Conservation (phyloP, 2,113 vertebrate genomes). For the Gasterosteus aculeatus region DNA sequence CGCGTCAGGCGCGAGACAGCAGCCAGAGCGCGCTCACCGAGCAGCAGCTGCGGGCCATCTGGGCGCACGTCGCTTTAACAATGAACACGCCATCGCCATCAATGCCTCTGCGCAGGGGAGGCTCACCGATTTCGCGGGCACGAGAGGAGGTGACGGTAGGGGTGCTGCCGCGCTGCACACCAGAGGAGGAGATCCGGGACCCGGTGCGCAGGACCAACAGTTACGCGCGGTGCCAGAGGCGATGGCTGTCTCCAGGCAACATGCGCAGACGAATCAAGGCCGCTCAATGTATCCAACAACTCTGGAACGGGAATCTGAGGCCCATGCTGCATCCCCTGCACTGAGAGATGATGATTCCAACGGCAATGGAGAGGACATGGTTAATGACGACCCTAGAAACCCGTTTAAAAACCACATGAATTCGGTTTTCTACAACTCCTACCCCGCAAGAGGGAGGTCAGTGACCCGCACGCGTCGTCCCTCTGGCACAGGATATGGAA, state of each 20-base stretch:
- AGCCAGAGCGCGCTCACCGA: slow-evolving; percentile 20
- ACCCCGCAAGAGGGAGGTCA: slow-evolving; percentile 67
- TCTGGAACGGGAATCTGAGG: slow-evolving; percentile 23
- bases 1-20: slow-evolving; percentile 57
- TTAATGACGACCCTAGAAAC: slow-evolving; percentile 79
- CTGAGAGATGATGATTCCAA: slow-evolving; percentile 24
- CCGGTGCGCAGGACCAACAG: slow-evolving; percentile 31
- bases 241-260: slow-evolving; percentile 38
- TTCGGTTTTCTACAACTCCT: slow-evolving; percentile 79
- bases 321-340: background rate
- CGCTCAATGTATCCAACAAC: background rate
- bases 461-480: slow-evolving; percentile 61
- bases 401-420: slow-evolving; percentile 78
- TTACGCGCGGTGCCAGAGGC: slow-evolving; percentile 35
- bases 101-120: slow-evolving; percentile 32
- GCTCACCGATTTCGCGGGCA: slow-evolving; percentile 19
- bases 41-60: slow-evolving; percentile 31
- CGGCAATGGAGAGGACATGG: slow-evolving; percentile 60
- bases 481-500: slow-evolving; percentile 78
- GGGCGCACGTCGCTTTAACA: slow-evolving; percentile 34
- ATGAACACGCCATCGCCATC: slow-evolving; percentile 5
- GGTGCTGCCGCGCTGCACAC: slow-evolving; percentile 16
- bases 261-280: slow-evolving; percentile 30
- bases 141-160: slow-evolving; percentile 1
- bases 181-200: slow-evolving; percentile 16